These are phyloP conservation scores for Anadara kagoshimensis DNA, from an alignment of 1,140 invertebrate genomes.

Conservation along the genomic window DNA sequence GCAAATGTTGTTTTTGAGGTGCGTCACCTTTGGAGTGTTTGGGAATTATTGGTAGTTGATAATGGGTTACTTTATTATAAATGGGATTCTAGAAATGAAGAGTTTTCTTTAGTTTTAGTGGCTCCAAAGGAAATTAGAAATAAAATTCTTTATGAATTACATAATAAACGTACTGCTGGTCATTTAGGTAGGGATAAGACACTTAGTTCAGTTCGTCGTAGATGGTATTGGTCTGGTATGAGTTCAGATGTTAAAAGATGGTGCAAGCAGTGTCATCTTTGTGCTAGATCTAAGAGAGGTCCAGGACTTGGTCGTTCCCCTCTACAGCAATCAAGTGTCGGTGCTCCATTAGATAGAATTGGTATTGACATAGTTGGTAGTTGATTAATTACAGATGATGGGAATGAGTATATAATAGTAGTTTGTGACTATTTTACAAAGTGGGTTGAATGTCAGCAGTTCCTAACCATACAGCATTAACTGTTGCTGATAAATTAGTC, in stretches of 20 bases:
- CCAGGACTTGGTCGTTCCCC: constrained; percentile 8
- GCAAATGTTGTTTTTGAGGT: background rate
- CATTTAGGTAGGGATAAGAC: constrained; percentile 2
- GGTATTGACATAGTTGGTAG: constrained; percentile 22
- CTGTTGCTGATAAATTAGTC: constrained; percentile 46
- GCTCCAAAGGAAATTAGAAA: background rate
- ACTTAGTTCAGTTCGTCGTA: background rate
- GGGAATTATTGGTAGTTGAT: background rate
- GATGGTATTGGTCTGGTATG: constrained; percentile 8
- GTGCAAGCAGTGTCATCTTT: constrained; percentile 19
- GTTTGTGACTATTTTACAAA: constrained; percentile 41
- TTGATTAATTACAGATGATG: constrained; percentile 6
- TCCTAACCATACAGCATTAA: constrained; percentile 45
- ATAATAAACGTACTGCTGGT: constrained; percentile 1
- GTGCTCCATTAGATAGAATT: constrained; percentile 10
- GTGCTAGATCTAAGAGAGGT: constrained; percentile 22
- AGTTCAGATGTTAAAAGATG: constrained; percentile 10
- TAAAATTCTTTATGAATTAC: constrained; percentile 6
- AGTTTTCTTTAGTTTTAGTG: background rate
- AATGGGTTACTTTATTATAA: constrained; percentile 1
- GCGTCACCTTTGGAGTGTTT: background rate
- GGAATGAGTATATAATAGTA: constrained; percentile 49
- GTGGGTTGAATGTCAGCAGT: constrained; percentile 39
- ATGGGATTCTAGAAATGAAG: background rate
- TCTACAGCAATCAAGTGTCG: background rate